Evolutionary conservation across 2,888 invertebrate genomes (phyloP).

Genomic region (Cataglyphis altisquamis): DNA sequence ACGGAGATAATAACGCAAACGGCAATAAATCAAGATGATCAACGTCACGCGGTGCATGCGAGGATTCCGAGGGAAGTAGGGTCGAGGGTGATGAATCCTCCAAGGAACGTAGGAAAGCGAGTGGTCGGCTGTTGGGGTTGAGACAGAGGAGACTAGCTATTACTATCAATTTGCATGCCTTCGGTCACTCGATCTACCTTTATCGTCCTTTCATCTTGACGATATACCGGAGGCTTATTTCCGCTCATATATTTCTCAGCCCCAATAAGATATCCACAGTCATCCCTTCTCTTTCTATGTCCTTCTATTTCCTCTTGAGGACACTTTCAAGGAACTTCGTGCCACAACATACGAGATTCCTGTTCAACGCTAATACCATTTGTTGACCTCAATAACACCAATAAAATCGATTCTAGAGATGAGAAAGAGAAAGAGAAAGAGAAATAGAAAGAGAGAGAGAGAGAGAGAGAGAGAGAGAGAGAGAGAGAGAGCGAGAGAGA

Average conservation of each 20-base stretch:
- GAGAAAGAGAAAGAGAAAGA: background rate
- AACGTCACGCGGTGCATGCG: slow-evolving; percentile 72
- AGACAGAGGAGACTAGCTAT: slow-evolving; percentile 75
- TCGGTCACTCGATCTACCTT: slow-evolving; percentile 79
- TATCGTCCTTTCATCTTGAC: slow-evolving; percentile 79
- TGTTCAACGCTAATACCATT: background rate
- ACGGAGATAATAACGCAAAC: slow-evolving; percentile 71
- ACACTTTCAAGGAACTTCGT: slow-evolving; percentile 59
- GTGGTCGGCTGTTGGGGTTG: slow-evolving; percentile 42
- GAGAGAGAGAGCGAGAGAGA: no score
- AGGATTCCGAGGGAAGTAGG: slow-evolving; percentile 69
- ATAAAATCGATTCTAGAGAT: background rate
- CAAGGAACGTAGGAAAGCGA: slow-evolving; percentile 65
- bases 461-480: no score
- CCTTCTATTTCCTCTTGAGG: slow-evolving; percentile 50
- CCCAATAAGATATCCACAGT: slow-evolving; percentile 73
- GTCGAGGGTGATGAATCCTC: slow-evolving; percentile 64
- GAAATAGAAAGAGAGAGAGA: no score
- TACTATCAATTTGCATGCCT: slow-evolving; percentile 81
- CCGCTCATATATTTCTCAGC: slow-evolving; percentile 76
- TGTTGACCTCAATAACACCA: background rate
- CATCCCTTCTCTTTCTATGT: slow-evolving; percentile 49
- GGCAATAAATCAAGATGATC: slow-evolving; percentile 76
- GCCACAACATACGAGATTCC: slow-evolving; percentile 34
- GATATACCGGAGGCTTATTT: slow-evolving; percentile 75